These are phyloP conservation scores for Andrena minutula DNA, from an alignment of 2,888 invertebrate genomes.

Conservation along the genomic window DNA sequence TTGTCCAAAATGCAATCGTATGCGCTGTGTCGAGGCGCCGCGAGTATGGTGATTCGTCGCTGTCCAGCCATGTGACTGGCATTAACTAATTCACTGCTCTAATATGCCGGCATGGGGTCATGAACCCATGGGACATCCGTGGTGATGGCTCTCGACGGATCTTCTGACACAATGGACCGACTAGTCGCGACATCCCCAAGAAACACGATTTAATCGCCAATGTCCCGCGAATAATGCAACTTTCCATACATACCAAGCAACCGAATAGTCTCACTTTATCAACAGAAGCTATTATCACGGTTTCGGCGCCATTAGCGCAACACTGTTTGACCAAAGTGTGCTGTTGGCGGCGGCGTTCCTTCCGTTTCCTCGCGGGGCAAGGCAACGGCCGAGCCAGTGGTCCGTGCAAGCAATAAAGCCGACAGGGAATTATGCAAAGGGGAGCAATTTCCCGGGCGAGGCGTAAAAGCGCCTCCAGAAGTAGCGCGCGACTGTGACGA, in stretches of 20 bases:
- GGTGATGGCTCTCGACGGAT: constrained; percentile 34
- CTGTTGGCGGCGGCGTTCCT: neutral
- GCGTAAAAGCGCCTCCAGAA: constrained; percentile 1
- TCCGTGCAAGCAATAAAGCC: constrained; percentile 5
- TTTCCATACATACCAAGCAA: no score
- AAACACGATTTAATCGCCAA: neutral
- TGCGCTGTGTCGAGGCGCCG: constrained; percentile 71
- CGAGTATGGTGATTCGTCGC: constrained; percentile 73
- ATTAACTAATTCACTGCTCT: constrained; percentile 80
- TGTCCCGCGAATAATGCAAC: no score
- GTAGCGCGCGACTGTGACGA: neutral
- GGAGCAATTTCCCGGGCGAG: neutral
- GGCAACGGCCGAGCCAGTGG: constrained; percentile 6
- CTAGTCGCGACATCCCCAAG: neutral
- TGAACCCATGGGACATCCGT: constrained; percentile 79
- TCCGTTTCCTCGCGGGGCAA: neutral
- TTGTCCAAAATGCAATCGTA: constrained; percentile 76
- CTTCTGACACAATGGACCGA: constrained; percentile 1
- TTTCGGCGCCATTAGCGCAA: no score
- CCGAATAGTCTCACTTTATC: no score
- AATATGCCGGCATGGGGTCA: constrained; percentile 75
- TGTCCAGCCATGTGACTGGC: constrained; percentile 73
- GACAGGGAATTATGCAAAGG: constrained; percentile 22
- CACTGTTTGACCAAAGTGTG: no score
- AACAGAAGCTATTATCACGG: no score